Evolutionary conservation across 2,888 invertebrate species (phyloP), one percentile per base, ranked within the genome.

Genomic region (Tetheella fluctuosa): DNA sequence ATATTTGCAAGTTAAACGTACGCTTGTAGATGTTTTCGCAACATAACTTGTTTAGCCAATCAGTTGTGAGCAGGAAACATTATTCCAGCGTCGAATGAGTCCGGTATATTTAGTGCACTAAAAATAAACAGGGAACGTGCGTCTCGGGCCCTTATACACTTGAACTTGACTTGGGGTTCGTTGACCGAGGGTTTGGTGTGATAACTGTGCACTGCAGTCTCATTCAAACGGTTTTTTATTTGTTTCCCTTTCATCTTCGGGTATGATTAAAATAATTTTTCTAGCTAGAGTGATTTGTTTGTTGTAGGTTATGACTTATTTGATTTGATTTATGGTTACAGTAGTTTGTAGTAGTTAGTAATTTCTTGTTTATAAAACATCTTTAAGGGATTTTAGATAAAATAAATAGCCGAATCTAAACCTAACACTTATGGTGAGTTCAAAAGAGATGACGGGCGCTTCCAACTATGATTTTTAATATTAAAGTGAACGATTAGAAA

Each of bases 121-220:
- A 91, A 91, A 89, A 92, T 92, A 92, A 85, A 83, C 85, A 75
- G 63, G 70, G 73, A 76, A 74, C 79, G 80, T 78, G 77, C 80
- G 78, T 79, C 79, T 79, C 84, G 48, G 48, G 48, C 48, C 20
- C 48, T 82, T 79, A 81, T 82, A 87, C 84, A 85, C 91, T 91
- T 92, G 92, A 92, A 92, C 91, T 91, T 92, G 90, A 84, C 76
- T 81, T 65, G 61, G 69, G 73, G 91, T 79, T 89, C 86, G 83
- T 77, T 76, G 83, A 87, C 89, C 90, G 74, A 67, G 65, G 70
- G 63, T 65, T 70, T 67, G 72, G 73, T 77, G 65, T 68, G 85
- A 85, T 89, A 83, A 85, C 83, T 72, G 70, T 72, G 65, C 67
- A 64, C 67, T 79, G 73, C 79, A 76, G 74, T 77, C 68, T 55